These are phyloP conservation scores for Hypolimnas misippus DNA, from an alignment of 2,888 invertebrate species.

Conservation along the genomic window DNA sequence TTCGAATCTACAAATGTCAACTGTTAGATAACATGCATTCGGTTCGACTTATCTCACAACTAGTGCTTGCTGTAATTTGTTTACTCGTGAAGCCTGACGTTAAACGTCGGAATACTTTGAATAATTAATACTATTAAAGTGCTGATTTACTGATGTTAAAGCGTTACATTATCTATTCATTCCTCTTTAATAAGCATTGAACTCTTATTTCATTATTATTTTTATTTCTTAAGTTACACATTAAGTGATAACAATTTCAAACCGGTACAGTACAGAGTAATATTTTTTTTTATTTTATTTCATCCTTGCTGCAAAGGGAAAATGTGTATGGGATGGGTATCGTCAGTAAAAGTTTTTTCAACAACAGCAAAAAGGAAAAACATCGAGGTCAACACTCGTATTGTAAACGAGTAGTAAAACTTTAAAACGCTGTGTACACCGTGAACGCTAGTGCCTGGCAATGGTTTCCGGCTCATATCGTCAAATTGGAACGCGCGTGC, in stretches of 20 bases:
- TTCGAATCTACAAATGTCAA: conserved; percentile 40
- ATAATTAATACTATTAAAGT: background rate
- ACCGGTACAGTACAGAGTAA: conserved; percentile 6
- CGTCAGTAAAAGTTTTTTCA: conserved; percentile 39
- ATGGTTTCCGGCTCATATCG: conserved; percentile 62
- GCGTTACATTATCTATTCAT: background rate
- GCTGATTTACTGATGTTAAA: background rate
- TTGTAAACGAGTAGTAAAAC: conserved; percentile 54
- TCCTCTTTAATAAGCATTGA: too few species aligned
- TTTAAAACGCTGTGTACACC: conserved; percentile 51
- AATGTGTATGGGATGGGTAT: conserved; percentile 31
- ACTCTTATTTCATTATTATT: too few species aligned
- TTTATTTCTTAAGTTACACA: too few species aligned
- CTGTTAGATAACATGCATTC: conserved; percentile 35
- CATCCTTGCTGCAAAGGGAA: conserved; percentile 19
- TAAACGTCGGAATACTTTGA: conserved; percentile 16
- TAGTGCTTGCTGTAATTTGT: conserved; percentile 34
- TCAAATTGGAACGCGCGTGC: conserved; percentile 58
- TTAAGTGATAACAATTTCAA: too few species aligned
- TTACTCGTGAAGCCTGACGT: conserved; percentile 25
- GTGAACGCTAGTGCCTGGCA: conserved; percentile 51
- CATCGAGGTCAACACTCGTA: conserved; percentile 45
- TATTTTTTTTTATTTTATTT: conserved; percentile 17
- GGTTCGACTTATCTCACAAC: conserved; percentile 33
- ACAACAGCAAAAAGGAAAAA: conserved; percentile 42